Conservation (phyloP, 1,140 invertebrate species). For the Tigriopus japonicus region DNA sequence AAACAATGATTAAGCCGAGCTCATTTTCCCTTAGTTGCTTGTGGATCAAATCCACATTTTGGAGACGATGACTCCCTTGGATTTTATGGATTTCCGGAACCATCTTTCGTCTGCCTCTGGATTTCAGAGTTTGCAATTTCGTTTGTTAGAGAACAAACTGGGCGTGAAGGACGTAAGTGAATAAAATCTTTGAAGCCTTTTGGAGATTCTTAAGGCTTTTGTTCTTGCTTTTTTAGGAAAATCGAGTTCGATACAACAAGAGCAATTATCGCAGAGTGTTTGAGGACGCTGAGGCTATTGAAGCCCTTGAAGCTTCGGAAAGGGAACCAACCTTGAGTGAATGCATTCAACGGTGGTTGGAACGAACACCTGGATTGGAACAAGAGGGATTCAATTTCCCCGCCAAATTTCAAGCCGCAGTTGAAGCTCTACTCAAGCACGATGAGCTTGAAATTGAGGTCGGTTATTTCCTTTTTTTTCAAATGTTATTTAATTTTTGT, state of each 20-base stretch:
- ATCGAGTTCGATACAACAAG: constrained; percentile 81
- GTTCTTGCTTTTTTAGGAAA: constrained; percentile 40
- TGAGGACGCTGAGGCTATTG: constrained; percentile 48
- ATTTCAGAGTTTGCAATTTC: constrained; percentile 92
- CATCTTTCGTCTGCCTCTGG: constrained; percentile 86
- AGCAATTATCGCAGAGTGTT: constrained; percentile 69
- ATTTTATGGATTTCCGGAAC: constrained; percentile 88
- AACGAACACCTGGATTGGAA: constrained; percentile 76
- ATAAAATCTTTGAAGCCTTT: background rate
- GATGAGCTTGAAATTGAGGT: constrained; percentile 41
- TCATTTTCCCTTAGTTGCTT: constrained; percentile 30
- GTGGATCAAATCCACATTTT: constrained; percentile 93
- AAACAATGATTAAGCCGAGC: too few species aligned
- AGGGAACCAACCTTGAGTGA: constrained; percentile 58
- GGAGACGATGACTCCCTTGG: constrained; percentile 92
- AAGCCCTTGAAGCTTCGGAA: constrained; percentile 53
- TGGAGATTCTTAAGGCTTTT: too few species aligned
- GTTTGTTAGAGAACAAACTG: constrained; percentile 88
- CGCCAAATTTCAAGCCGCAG: constrained; percentile 63
- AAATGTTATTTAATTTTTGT: too few species aligned
- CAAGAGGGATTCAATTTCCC: constrained; percentile 73
- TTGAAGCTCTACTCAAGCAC: constrained; percentile 47
- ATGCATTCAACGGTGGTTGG: constrained; percentile 77
- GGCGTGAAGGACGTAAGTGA: constrained; percentile 51
- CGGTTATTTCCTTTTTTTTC: too few species aligned